Evolutionary conservation across 2,888 invertebrate species (phyloP).

Genomic region (Yponomeuta evonymella): DNA sequence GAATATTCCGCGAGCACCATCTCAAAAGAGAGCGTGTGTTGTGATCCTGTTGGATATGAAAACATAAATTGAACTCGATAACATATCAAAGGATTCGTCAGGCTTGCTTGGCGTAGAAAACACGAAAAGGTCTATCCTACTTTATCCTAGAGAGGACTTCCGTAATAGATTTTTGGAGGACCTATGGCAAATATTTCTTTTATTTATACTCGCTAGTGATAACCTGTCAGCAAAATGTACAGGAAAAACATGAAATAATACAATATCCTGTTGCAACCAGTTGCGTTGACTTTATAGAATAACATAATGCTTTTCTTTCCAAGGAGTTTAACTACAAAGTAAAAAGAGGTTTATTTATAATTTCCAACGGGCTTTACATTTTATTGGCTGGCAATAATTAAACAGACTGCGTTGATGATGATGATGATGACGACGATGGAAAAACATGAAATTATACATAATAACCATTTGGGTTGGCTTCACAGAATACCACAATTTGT

Average conservation of each 20-base stretch:
- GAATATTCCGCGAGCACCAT: conserved; percentile 15
- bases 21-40: conserved; percentile 22
- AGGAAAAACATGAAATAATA: background rate
- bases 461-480: no score
- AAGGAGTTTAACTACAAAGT: no score
- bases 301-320: background rate
- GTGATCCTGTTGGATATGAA: conserved; percentile 39
- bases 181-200: conserved; percentile 8
- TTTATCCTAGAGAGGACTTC: conserved; percentile 44
- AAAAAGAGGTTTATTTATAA: no score
- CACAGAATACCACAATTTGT: no score
- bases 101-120: conserved; percentile 29
- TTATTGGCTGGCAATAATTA: no score
- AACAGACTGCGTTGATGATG: no score
- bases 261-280: background rate
- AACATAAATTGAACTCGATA: conserved; percentile 60
- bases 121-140: conserved; percentile 39
- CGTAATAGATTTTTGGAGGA: conserved; percentile 36
- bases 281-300: no score
- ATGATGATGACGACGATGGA: background rate
- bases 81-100: conserved; percentile 59
- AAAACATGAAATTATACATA: background rate
- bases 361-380: no score
- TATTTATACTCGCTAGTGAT: conserved; percentile 9
- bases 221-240: background rate